Percentiles rank a stretch among this genome's conserved stretches.
These are phyloP conservation scores for Coelopa pilipes DNA, from an alignment of 2,888 invertebrate species.

Conservation along the genomic window DNA sequence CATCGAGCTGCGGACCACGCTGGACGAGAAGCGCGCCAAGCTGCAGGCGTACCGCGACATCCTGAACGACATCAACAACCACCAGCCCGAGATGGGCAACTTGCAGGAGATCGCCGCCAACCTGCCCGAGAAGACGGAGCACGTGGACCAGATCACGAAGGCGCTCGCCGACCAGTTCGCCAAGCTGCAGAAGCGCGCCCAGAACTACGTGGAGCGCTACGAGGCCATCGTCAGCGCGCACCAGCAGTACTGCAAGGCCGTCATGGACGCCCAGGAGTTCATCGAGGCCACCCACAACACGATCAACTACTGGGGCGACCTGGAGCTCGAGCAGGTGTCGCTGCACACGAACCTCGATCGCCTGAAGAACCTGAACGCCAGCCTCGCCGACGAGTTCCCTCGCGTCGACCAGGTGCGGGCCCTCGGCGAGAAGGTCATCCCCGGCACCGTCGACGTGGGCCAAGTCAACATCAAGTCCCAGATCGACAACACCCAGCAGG, in stretches of 20 bases:
- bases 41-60: constrained; percentile 84
- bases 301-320: constrained; percentile 84
- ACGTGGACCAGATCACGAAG: constrained; percentile 77
- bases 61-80: constrained; percentile 83
- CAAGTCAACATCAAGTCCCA: constrained; percentile 87
- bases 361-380: constrained; percentile 80
- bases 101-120: constrained; percentile 82
- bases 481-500: constrained; percentile 87
- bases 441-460: constrained; percentile 84
- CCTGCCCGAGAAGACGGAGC: constrained; percentile 81
- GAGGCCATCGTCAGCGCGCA: constrained; percentile 90
- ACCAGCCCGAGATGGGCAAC: constrained; percentile 86
- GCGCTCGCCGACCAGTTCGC: constrained; percentile 79
- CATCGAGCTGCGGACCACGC: constrained; percentile 82
- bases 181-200: constrained; percentile 76
- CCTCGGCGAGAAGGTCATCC: constrained; percentile 90
- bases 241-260: constrained; percentile 87
- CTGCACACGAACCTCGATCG: constrained; percentile 88
- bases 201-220: constrained; percentile 83
- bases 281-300: constrained; percentile 85
- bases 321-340: constrained; percentile 84
- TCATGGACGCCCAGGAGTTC: constrained; percentile 88
- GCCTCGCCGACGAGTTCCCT: constrained; percentile 86
- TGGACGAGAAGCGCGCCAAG: constrained; percentile 92
- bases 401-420: constrained; percentile 82